Conservation (phyloP, 2,113 vertebrate species). For the Toxostoma redivivum region DNA sequence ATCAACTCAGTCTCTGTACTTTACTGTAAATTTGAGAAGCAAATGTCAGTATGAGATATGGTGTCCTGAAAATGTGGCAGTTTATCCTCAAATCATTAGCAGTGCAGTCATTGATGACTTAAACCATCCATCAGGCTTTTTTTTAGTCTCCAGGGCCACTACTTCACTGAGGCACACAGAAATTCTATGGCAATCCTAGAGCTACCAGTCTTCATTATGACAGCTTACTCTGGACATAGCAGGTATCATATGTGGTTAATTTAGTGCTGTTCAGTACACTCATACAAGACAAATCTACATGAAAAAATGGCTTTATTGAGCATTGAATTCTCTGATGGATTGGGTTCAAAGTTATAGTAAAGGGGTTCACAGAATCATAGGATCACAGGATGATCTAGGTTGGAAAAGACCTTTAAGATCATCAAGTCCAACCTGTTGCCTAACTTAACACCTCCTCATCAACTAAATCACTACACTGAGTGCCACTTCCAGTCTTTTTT, state of each 20-base stretch:
- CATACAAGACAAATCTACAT: not conserved
- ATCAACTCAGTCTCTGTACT: not conserved
- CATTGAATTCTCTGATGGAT: not conserved
- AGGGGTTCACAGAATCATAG: not conserved
- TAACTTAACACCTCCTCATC: not conserved
- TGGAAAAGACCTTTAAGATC: not conserved
- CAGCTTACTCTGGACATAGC: not conserved
- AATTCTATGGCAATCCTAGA: not conserved
- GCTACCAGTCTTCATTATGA: not conserved
- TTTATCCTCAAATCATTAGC: not conserved
- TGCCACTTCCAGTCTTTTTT: not conserved
- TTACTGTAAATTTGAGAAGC: not conserved
- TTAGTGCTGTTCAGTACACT: not conserved
- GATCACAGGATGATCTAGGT: not conserved
- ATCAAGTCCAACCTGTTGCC: not conserved
- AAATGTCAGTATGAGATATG: not conserved
- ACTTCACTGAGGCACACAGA: not conserved
- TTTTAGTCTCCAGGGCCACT: not conserved
- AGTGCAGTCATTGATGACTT: not conserved
- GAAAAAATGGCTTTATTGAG: not conserved
- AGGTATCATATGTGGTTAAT: not conserved
- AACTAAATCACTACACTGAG: not conserved
- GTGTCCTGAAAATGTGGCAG: not conserved
- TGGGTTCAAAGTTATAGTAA: not conserved
- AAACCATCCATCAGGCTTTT: accelerated